These are phyloP conservation scores for Arrhopalites spinosus DNA, from an alignment of 2,888 invertebrate species.

Conservation along the genomic window DNA sequence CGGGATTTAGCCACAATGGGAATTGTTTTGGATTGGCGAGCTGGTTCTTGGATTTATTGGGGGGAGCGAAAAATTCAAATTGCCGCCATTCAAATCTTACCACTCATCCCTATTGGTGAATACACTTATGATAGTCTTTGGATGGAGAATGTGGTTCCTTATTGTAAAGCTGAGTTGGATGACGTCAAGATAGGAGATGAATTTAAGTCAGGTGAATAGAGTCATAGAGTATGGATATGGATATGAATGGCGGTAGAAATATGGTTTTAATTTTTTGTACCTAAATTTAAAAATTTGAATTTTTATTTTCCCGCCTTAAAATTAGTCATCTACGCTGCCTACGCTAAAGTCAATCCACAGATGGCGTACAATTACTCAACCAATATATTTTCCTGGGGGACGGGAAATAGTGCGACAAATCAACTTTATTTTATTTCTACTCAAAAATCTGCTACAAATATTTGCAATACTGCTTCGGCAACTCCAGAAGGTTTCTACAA, in stretches of 20 bases:
- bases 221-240: too few species aligned
- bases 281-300: too few species aligned
- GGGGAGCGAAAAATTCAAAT: slow-evolving; percentile 44
- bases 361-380: slow-evolving; percentile 43
- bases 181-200: slow-evolving; percentile 42
- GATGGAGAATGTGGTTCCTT: slow-evolving; percentile 46
- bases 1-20: slow-evolving; percentile 45
- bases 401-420: slow-evolving; percentile 51
- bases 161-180: slow-evolving; percentile 44
- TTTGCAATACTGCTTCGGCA: slow-evolving; percentile 41
- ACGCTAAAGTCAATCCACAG: slow-evolving; percentile 47
- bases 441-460: slow-evolving; percentile 39
- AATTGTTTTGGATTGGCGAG: slow-evolving; percentile 47
- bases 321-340: slow-evolving; percentile 47
- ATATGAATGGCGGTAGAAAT: too few species aligned
- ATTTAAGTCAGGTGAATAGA: slow-evolving; percentile 47
- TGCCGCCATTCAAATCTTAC: slow-evolving; percentile 51
- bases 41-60: slow-evolving; percentile 50
- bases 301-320: too few species aligned
- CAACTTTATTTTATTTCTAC: slow-evolving; percentile 50
- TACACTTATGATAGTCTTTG: slow-evolving; percentile 43
- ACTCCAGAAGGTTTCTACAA: slow-evolving; percentile 48
- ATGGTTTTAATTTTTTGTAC: too few species aligned
- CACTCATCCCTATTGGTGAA: slow-evolving; percentile 48
- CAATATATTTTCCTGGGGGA: slow-evolving; percentile 47